Percentiles rank a stretch among this genome's conserved stretches.
These are phyloP conservation scores for Gymnothorax reevesii DNA, from an alignment of 2,797 vertebrate species.

Conservation along the genomic window DNA sequence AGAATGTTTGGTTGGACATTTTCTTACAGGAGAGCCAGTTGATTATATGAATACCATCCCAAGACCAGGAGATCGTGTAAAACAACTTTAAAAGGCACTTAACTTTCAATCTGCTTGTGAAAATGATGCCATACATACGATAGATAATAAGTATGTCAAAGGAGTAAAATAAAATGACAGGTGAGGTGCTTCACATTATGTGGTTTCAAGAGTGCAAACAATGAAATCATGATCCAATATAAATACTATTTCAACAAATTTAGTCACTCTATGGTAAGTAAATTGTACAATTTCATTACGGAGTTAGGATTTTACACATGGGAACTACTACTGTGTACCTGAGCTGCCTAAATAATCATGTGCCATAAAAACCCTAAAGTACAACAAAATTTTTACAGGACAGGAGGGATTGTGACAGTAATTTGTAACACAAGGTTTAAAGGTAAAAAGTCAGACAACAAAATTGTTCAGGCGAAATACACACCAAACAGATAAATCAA, in stretches of 20 bases:
- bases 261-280: neutral
- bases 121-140: neutral
- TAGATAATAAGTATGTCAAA: neutral
- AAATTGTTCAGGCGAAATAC: neutral
- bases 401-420: neutral
- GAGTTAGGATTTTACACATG: neutral
- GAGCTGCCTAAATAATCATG: neutral
- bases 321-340: neutral
- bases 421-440: neutral
- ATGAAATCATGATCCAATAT: neutral
- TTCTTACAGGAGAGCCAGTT: conserved; percentile 42
- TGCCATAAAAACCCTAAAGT: neutral
- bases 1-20: conserved; percentile 53
- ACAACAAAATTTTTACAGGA: neutral
- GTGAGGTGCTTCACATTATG: neutral
- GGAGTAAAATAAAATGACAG: neutral
- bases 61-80: conserved; percentile 6
- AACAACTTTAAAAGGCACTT: conserved; percentile 25
- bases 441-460: neutral
- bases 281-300: neutral
- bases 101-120: neutral
- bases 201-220: neutral
- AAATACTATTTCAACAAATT: neutral
- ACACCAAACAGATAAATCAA: neutral
- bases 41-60: conserved; percentile 24